phyloP scores from a whole-genome alignment of 1,140 invertebrate genomes.

The Subanguina moxae region DNA sequence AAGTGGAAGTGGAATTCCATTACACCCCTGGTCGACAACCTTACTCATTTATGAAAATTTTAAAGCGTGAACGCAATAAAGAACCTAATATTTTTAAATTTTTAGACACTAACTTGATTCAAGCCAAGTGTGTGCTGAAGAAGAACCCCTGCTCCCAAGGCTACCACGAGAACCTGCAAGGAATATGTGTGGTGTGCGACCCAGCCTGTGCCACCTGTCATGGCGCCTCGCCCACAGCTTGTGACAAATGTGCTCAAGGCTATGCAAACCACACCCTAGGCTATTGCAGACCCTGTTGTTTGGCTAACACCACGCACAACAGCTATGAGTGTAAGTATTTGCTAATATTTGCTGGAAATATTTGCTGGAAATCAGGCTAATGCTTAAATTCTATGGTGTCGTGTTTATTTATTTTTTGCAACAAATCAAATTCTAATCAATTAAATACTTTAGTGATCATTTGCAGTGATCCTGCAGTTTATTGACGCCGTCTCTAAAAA shows the following conservation, averaged over 20 bases:
- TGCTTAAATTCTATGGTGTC: too few relatives aligned
- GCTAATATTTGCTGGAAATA: neutral
- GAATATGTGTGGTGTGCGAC: conserved; percentile 51
- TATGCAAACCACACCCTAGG: conserved; percentile 52
- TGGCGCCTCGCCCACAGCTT: conserved; percentile 27
- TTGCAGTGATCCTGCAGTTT: too few relatives aligned
- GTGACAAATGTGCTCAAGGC: conserved; percentile 46
- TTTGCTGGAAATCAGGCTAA: neutral
- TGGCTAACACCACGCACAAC: conserved; percentile 25
- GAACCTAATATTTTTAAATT: too few relatives aligned
- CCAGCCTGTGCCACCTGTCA: conserved; percentile 52
- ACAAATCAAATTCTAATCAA: too few relatives aligned
- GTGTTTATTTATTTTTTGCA: too few relatives aligned
- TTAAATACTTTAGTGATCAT: too few relatives aligned
- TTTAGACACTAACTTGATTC: conserved; percentile 39
- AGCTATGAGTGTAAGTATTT: neutral
- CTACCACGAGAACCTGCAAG: conserved; percentile 43
- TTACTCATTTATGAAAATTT: too few relatives aligned
- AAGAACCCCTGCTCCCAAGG: conserved; percentile 49
- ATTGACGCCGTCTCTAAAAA: too few relatives aligned
- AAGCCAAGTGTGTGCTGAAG: conserved; percentile 52
- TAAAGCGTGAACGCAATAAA: too few relatives aligned
- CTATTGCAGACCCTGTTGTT: conserved; percentile 54
- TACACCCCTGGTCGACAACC: too few relatives aligned
- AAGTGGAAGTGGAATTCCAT: too few relatives aligned